Percentiles rank a stretch among this genome's conserved stretches.
phyloP scores from a whole-genome alignment of 1,140 invertebrate genomes.

The Lysiphlebus fabarum region DNA sequence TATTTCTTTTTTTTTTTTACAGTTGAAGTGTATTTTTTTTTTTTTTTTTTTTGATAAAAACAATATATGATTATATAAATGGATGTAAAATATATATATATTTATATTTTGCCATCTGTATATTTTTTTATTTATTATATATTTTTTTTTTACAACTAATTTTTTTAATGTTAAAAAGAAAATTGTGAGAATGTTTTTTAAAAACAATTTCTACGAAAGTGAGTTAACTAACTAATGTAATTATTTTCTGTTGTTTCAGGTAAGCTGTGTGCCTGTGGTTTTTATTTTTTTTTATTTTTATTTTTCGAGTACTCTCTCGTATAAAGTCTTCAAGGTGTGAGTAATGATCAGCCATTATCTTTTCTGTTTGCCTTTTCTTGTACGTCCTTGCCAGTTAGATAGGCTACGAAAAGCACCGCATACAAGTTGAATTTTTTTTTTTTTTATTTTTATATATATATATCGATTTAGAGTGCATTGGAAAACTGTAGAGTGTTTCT shows the following conservation, averaged over 20 bases:
- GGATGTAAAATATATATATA: too few species aligned
- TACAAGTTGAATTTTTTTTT: slow-evolving; percentile 5
- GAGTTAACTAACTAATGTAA: slow-evolving; percentile 37
- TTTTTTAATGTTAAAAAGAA: background rate
- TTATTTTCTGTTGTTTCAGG: slow-evolving; percentile 51
- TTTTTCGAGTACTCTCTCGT: background rate
- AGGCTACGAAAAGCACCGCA: slow-evolving; percentile 19
- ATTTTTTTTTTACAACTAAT: background rate
- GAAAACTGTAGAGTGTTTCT: slow-evolving; percentile 14
- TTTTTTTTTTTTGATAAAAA: too few species aligned
- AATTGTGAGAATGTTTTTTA: background rate
- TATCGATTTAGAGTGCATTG: slow-evolving; percentile 11
- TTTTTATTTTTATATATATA: slow-evolving; percentile 15
- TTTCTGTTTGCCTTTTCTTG: slow-evolving; percentile 38
- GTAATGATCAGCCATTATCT: slow-evolving; percentile 48
- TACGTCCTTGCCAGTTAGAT: slow-evolving; percentile 32
- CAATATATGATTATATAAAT: too few species aligned
- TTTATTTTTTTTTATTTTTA: too few species aligned
- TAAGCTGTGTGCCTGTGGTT: slow-evolving; percentile 32
- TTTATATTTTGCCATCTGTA: too few species aligned
- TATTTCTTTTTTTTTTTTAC: background rate
- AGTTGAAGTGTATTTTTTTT: too few species aligned
- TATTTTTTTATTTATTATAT: background rate
- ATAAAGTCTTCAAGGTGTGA: slow-evolving; percentile 34
- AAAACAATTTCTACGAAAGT: slow-evolving; percentile 24